A percentile compares a stretch with the other conserved stretches of the same genome.
Conservation (phyloP, 1,140 invertebrate species). For the Tribolium castaneum region DNA sequence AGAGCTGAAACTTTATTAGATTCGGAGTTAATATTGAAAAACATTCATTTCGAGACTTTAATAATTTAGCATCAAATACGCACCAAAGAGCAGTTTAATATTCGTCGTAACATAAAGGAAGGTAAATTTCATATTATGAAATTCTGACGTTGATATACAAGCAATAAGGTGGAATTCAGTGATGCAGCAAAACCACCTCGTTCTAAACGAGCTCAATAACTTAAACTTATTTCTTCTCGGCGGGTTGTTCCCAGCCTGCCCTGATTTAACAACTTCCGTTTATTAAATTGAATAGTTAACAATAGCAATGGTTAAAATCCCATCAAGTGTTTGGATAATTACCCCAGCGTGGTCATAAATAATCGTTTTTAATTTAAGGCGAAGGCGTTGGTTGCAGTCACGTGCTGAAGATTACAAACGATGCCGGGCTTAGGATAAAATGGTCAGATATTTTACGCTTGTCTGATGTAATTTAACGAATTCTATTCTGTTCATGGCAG, state of each 20-base stretch:
- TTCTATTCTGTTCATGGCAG: constrained; percentile 42
- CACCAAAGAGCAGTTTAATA: constrained; percentile 44
- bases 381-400: constrained; percentile 37
- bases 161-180: constrained; percentile 47
- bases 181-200: constrained; percentile 46
- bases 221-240: constrained; percentile 38
- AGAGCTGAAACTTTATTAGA: constrained; percentile 27
- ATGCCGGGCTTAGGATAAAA: constrained; percentile 37
- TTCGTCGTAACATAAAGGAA: constrained; percentile 42
- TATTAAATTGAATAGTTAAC: constrained; percentile 45
- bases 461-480: constrained; percentile 46
- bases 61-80: constrained; percentile 45
- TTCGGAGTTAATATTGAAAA: constrained; percentile 38
- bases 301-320: constrained; percentile 41
- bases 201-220: constrained; percentile 44
- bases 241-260: constrained; percentile 21
- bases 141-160: constrained; percentile 49
- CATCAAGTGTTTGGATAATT: constrained; percentile 34
- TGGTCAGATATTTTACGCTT: constrained; percentile 47
- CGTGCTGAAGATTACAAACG: constrained; percentile 43
- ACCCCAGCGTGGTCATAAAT: constrained; percentile 20
- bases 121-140: constrained; percentile 50
- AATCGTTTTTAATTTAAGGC: constrained; percentile 36
- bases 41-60: constrained; percentile 43
- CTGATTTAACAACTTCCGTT: constrained; percentile 41